Conservation (phyloP, 37 sponge, comb jelly and placozoan species). For the Aplysina aerophoba region DNA sequence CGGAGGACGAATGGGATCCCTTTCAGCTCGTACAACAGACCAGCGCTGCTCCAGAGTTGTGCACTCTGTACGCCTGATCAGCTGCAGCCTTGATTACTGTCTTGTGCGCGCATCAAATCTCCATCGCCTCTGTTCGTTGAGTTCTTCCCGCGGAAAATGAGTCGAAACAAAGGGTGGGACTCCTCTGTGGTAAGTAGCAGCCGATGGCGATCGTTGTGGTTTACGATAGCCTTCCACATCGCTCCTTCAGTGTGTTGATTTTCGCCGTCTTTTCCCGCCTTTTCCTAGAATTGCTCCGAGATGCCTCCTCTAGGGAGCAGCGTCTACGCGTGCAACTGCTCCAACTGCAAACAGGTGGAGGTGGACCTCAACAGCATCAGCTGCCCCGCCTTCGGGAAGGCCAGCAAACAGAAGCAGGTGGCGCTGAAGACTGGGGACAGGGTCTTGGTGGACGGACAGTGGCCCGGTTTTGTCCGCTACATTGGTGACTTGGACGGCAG, state of each 20-base stretch:
- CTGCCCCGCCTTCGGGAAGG: not conserved
- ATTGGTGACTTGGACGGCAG: slow-evolving; percentile 75
- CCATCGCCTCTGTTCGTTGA: too few species aligned
- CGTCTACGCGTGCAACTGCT: slow-evolving; percentile 44
- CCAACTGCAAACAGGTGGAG: slow-evolving; percentile 50
- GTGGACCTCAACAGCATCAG: not conserved
- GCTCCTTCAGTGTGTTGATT: not conserved
- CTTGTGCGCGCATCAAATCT: too few species aligned
- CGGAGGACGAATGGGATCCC: too few species aligned
- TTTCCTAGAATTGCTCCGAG: not conserved
- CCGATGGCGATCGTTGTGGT: not conserved
- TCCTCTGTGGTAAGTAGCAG: not conserved
- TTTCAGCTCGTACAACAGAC: too few species aligned
- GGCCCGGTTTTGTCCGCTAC: slow-evolving; percentile 67
- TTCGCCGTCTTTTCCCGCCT: not conserved
- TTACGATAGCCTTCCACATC: too few species aligned
- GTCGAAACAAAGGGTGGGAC: not conserved
- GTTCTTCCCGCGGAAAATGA: too few species aligned
- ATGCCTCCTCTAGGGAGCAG: slow-evolving; percentile 42
- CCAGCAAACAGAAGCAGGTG: too few species aligned
- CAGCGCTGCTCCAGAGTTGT: too few species aligned
- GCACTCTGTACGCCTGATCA: too few species aligned
- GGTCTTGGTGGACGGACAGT: slow-evolving; percentile 51
- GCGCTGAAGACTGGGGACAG: slow-evolving; percentile 69
- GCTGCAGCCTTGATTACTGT: too few species aligned